A percentile compares a stretch with the other conserved stretches of the same genome.
These are phyloP conservation scores for Dolichoris vasculosae DNA, from an alignment of 1,140 invertebrate species.

Conservation along the genomic window DNA sequence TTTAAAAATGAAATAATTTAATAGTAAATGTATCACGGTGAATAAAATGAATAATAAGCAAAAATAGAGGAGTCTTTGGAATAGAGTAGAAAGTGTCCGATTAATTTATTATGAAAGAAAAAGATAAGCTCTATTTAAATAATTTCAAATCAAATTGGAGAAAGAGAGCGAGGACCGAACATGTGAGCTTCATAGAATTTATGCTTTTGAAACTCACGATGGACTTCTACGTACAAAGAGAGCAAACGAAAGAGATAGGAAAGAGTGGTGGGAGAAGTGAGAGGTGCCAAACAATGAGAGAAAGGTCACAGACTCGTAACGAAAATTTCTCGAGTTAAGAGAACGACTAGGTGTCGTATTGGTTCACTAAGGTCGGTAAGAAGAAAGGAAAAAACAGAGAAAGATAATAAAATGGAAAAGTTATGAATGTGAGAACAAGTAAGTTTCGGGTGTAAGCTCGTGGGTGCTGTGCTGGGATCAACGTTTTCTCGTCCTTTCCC, in stretches of 20 bases:
- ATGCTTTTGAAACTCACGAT: too few species aligned
- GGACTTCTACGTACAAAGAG: neutral
- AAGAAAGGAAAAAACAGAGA: neutral
- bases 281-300: neutral
- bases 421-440: conserved; percentile 21
- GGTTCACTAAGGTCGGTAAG: neutral
- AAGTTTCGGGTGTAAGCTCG: neutral
- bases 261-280: neutral
- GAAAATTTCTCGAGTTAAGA: neutral
- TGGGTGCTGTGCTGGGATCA: neutral
- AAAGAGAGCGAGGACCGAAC: too few species aligned
- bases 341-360: neutral
- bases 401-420: conserved; percentile 46
- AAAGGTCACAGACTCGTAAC: neutral
- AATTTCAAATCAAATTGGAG: too few species aligned
- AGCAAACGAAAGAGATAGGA: neutral
- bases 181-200: too few species aligned
- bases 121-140: too few species aligned
- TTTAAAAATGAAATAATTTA: neutral
- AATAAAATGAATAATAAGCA: neutral
- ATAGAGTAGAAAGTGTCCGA: too few species aligned
- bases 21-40: neutral
- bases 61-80: neutral
- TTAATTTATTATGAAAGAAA: too few species aligned
- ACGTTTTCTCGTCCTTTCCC: conserved; percentile 28